Evolutionary conservation across 2,797 vertebrate species (phyloP), one percentile per base, ranked within the genome.

Genomic region (Molossus alvarezi): DNA sequence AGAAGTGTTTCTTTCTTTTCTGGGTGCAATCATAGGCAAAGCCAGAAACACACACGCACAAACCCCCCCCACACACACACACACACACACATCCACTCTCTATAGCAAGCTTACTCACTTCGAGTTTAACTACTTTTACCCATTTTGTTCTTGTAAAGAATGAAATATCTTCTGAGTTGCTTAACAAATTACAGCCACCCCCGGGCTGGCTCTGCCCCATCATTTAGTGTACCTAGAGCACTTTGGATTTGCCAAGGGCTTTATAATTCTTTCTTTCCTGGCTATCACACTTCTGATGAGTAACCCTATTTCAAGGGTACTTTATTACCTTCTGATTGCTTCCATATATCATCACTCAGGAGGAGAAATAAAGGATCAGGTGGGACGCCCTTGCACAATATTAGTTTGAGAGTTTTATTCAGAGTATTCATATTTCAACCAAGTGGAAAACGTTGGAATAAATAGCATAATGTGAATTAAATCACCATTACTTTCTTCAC

Each of bases 391-490:
- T 65, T 76, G 21, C 25, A 67, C 53, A 55, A 11, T 62, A 90
- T 58, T 65, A 57, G 20, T 62, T 57, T 87, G 83, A 92, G 84
- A 67, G 33, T 88, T 88, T 69, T 86, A 92, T 57, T 86, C 76
- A 75, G 67, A 87, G 29, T 88, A 85, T 79, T 85, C 84, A 45
- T 94, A 75, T 60, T 37, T 91, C 60, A 94, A 88, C 29, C 58
- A 85, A 85, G 53, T 57, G 82, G 73, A 87, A 97, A 90, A 55
- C 76, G 90, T 95, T 62, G 27, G 51, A 95, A 95, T 67, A 95
- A 94, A 85, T 13, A 81, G 77, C 11, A 29, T 21, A 55, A 45
- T 37, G 21, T 88, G 69, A 85, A 73, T 94, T 88, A 90, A 85
- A 73, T 88, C 62, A 88, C 41, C 25, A n/a, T 80, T 29, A 27